Evolutionary conservation across 1,140 invertebrate species (phyloP).

Genomic region (Diabrotica virgifera): DNA sequence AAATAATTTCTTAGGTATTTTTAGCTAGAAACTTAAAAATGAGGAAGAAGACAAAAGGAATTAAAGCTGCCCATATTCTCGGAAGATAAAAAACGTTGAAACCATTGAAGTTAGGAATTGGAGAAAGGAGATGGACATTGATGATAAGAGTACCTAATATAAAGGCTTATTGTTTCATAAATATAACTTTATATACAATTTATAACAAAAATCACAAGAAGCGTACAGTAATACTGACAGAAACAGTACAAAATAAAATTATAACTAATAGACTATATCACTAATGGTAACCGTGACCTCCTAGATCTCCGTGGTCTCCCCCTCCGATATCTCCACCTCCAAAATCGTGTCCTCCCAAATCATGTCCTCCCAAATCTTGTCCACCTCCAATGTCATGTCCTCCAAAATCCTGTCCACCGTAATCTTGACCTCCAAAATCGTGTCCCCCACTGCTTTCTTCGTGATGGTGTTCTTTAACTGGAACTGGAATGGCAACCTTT

Average conservation of each 20-base stretch:
- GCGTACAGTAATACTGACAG: slow-evolving; percentile 55
- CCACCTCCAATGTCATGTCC: slow-evolving; percentile 31
- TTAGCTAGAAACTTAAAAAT: too few relatives aligned
- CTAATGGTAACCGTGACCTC: slow-evolving; percentile 43
- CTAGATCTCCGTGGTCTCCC: slow-evolving; percentile 12
- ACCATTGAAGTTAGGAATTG: too few relatives aligned
- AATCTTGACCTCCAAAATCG: slow-evolving; percentile 21
- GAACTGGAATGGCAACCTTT: slow-evolving; percentile 62
- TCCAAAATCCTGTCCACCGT: slow-evolving; percentile 37
- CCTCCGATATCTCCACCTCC: slow-evolving; percentile 25
- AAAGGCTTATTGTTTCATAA: not conserved
- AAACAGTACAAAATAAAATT: slow-evolving; percentile 43
- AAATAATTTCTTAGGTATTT: too few relatives aligned
- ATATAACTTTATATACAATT: slow-evolving; percentile 6
- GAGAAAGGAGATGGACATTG: too few relatives aligned
- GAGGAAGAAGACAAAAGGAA: too few relatives aligned
- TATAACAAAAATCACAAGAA: slow-evolving; percentile 46
- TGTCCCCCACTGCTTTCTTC: slow-evolving; percentile 33
- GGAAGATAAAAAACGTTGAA: too few relatives aligned
- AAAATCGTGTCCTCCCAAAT: slow-evolving; percentile 33
- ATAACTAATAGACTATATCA: slow-evolving; percentile 38
- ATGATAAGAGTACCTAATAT: too few relatives aligned
- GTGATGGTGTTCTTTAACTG: slow-evolving; percentile 51
- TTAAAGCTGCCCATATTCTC: too few relatives aligned
- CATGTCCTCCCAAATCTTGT: not conserved